Conservation (phyloP, 2,113 vertebrate species). For the Amblyopsis rosae region DNA sequence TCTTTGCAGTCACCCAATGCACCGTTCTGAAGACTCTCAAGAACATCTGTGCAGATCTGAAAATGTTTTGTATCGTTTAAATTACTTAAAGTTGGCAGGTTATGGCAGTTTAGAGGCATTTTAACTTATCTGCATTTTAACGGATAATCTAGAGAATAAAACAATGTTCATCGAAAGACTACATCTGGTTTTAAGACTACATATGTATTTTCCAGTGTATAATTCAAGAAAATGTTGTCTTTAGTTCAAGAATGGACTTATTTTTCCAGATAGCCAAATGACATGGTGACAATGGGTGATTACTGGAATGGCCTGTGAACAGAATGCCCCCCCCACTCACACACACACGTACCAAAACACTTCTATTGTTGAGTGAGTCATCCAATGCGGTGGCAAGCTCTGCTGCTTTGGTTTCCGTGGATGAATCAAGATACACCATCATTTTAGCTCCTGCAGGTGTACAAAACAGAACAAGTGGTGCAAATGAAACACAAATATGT, state of each 20-base stretch:
- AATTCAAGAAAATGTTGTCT: too few species aligned
- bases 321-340: neutral
- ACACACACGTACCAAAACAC: conserved; percentile 82
- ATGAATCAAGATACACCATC: conserved; percentile 93
- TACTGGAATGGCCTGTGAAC: neutral
- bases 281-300: neutral
- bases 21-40: conserved; percentile 88
- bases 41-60: conserved; percentile 90
- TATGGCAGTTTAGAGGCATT: too few species aligned
- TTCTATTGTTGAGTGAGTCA: conserved; percentile 88
- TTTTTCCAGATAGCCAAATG: too few species aligned
- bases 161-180: too few species aligned
- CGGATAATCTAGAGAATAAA: too few species aligned
- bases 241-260: too few species aligned
- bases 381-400: conserved; percentile 89
- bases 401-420: conserved; percentile 88
- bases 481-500: too few species aligned
- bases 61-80: neutral
- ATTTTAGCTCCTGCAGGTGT: conserved; percentile 84
- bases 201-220: too few species aligned
- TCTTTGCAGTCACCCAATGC: conserved; percentile 90
- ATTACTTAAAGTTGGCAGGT: too few species aligned
- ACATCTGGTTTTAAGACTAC: too few species aligned
- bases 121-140: neutral
- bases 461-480: too few species aligned